These are phyloP conservation scores for Mimumesa dahlbomi DNA, from an alignment of 2,888 invertebrate genomes.

Conservation along the genomic window DNA sequence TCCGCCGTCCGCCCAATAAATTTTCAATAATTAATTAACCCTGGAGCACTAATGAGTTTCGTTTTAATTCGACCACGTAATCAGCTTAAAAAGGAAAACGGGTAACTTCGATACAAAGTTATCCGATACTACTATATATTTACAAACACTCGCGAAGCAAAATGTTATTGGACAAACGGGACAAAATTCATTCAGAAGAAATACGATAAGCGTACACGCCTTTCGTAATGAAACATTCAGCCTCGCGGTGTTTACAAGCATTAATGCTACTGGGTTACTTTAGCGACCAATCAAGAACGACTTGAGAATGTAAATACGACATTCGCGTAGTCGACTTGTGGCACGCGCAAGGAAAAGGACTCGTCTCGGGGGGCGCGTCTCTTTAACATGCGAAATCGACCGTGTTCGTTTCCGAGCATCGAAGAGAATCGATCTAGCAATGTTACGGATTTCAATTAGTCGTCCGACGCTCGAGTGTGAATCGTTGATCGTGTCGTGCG, in stretches of 20 bases:
- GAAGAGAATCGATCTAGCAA: not conserved
- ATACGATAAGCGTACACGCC: no score
- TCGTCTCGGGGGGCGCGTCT: not conserved
- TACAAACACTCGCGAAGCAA: no score
- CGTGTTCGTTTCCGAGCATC: not conserved
- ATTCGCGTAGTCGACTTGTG: no score
- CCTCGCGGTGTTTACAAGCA: not conserved
- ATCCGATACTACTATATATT: no score
- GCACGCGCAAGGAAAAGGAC: not conserved
- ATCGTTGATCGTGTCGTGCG: no score
- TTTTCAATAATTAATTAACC: slow-evolving; percentile 7
- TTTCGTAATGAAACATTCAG: slow-evolving; percentile 9
- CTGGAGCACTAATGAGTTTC: slow-evolving; percentile 10
- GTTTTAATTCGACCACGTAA: no score
- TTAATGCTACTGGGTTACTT: slow-evolving; percentile 15
- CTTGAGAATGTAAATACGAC: no score
- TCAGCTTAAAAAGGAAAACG: no score
- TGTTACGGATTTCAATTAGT: not conserved
- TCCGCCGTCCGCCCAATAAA: slow-evolving; percentile 40
- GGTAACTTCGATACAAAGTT: no score
- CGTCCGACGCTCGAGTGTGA: not conserved
- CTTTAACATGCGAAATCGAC: not conserved
- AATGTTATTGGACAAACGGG: no score
- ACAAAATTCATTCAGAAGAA: no score
- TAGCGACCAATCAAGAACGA: slow-evolving; percentile 13